Evolutionary conservation across 2,113 vertebrate genomes (phyloP).

Genomic region (Lates calcarifer): DNA sequence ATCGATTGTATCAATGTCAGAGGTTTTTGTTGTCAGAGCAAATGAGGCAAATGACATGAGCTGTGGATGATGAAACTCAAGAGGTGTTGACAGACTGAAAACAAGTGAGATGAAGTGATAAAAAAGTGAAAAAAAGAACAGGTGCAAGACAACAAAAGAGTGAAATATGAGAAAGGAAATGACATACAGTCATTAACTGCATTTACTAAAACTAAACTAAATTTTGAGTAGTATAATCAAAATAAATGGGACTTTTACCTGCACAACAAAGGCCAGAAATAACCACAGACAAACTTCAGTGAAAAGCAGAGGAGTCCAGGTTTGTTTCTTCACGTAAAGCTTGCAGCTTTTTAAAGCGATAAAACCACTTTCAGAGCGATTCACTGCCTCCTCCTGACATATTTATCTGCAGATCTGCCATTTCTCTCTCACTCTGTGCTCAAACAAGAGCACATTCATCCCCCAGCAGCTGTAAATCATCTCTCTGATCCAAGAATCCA

Average conservation of each 20-base stretch:
- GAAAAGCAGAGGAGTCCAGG: neutral
- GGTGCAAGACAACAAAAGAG: conserved; percentile 2
- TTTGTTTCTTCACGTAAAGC: too few species aligned
- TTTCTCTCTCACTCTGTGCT: neutral
- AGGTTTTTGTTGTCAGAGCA: neutral
- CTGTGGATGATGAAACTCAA: neutral
- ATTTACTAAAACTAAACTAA: too few species aligned
- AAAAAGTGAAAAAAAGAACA: conserved; percentile 1
- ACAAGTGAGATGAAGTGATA: neutral
- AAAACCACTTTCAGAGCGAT: too few species aligned
- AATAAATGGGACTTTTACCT: too few species aligned
- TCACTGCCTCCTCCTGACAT: neutral
- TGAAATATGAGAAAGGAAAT: neutral
- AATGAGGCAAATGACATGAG: neutral
- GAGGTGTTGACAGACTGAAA: neutral
- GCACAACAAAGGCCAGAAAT: neutral
- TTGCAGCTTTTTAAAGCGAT: too few species aligned
- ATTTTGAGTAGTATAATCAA: too few species aligned
- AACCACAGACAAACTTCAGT: too few species aligned
- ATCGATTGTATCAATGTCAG: too few species aligned
- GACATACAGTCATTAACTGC: too few species aligned
- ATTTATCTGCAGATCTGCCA: neutral
- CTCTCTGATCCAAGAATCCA: conserved; percentile 6
- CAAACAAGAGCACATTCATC: neutral
- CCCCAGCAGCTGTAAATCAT: conserved; percentile 42